These are phyloP conservation scores for Pachyramphus minor DNA, from an alignment of 2,113 vertebrate species.

Conservation along the genomic window DNA sequence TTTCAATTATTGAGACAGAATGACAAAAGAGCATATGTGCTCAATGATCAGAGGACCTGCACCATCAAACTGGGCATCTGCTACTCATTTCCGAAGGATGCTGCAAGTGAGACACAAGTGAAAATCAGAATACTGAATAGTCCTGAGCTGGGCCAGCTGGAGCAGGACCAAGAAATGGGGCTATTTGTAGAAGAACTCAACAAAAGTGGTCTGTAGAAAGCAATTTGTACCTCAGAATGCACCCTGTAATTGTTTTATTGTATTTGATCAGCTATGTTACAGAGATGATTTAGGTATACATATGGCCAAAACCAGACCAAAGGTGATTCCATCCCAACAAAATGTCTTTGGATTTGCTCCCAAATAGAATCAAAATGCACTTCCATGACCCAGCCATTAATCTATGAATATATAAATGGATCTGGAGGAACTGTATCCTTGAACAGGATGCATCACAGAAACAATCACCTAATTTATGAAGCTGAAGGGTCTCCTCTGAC, in stretches of 20 bases:
- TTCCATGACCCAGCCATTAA: neutral
- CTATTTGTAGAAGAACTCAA: conserved; percentile 2
- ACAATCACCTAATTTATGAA: neutral
- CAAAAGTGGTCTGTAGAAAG: neutral
- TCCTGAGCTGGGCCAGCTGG: neutral
- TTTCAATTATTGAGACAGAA: conserved; percentile 41
- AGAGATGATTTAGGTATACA: neutral
- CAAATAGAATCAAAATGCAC: neutral
- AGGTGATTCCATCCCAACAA: neutral
- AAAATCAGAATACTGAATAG: conserved; percentile 17
- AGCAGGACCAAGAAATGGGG: neutral
- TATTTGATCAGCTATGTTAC: neutral
- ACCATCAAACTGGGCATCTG: conserved; percentile 33
- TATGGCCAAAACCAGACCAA: neutral
- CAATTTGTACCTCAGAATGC: neutral
- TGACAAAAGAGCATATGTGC: conserved; percentile 40
- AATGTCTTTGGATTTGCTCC: neutral
- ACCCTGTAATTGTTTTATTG: neutral
- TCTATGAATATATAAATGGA: neutral
- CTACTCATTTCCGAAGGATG: conserved; percentile 26
- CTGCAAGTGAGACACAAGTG: neutral
- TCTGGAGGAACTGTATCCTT: neutral
- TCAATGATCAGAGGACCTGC: conserved; percentile 19
- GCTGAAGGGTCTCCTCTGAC: neutral
- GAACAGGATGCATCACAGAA: neutral